Base-by-base conservation (phyloP, 2,888 invertebrate species). In the Dolomedes plantarius region DNA sequence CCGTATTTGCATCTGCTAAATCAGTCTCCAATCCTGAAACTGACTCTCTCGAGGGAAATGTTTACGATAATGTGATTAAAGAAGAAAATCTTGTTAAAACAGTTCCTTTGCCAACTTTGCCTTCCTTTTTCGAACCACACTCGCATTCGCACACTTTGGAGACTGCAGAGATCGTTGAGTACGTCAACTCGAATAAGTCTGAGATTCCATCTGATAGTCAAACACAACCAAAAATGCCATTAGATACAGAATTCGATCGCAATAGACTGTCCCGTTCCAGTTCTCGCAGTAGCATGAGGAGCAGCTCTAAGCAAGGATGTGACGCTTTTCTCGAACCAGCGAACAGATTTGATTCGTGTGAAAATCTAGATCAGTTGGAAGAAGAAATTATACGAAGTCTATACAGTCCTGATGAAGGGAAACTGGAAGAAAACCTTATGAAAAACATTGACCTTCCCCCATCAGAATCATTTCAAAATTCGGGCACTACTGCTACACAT, bases 351-450 rank as follows among this genome's bases (percentile, higher is more conserved):
- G 79, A 86, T 32, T 86, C 86, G 19, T 86, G 86, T 23, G 86
- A 86, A 46, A 86, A 78, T 50, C 73, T 86, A 23, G 78, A 79
- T 27, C 86, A 79, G 29, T 19, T 86, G 2, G 86, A 86, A 41
- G 86, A 86, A 32, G 79, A 86, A 36, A 79, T 86, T 5, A 86
- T 86, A 28, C 62, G 75, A 16, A 86, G 79, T 27, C 29, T 86
- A 0, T 73, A 62, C 31, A 72, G 65, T 19, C 72, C 73, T 0
- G 23, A n/a, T 32, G 39, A 36, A n/a, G 69, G 32, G 19, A 32
- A 29, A 7, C n/a, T 67, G 7, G 56, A 56, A 6, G 56, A 56
- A 11, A 56, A 56, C 3, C 23, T 56, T 1, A 23, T 56, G 23
- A 56, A 56, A 56, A 56, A 56, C 56, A 56, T 56, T 23, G 56